Percentiles rank a stretch among this genome's conserved stretches.
Evolutionary conservation across 2,113 vertebrate species (phyloP).

Genomic region (Lasiurus borealis): DNA sequence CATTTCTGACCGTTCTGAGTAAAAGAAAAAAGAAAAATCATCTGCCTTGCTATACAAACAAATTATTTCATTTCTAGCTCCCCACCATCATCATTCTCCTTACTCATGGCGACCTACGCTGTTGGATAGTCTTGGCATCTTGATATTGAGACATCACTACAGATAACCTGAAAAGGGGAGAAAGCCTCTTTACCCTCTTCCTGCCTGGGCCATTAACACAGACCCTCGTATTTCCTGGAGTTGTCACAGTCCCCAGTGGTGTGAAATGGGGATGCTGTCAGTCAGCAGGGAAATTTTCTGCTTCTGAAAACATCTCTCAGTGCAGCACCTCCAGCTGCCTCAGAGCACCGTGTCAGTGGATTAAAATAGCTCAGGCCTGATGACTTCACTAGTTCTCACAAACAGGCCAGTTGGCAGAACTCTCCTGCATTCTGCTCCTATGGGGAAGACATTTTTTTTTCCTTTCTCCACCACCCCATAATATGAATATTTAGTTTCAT

Average conservation of each 20-base stretch:
- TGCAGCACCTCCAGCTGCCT: conserved; percentile 87
- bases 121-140: neutral
- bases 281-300: conserved; percentile 70
- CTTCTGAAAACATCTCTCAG: conserved; percentile 40
- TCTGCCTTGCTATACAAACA: conserved; percentile 50
- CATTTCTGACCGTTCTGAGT: conserved; percentile 68
- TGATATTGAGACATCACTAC: neutral
- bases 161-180: neutral
- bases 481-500: conserved; percentile 79
- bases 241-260: conserved; percentile 47
- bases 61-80: conserved; percentile 24
- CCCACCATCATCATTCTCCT: neutral
- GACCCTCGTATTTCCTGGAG: conserved; percentile 46
- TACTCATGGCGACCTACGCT: neutral
- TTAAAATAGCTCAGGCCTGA: conserved; percentile 93
- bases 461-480: neutral
- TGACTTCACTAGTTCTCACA: conserved; percentile 85
- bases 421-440: conserved; percentile 47
- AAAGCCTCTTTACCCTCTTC: neutral
- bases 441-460: conserved; percentile 44
- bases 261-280: conserved; percentile 59
- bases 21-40: neutral
- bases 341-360: conserved; percentile 83
- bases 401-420: conserved; percentile 81
- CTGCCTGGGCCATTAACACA: conserved; percentile 40